Base-by-base conservation (phyloP, 2,113 vertebrate species). In the Typhlomys cinereus region DNA sequence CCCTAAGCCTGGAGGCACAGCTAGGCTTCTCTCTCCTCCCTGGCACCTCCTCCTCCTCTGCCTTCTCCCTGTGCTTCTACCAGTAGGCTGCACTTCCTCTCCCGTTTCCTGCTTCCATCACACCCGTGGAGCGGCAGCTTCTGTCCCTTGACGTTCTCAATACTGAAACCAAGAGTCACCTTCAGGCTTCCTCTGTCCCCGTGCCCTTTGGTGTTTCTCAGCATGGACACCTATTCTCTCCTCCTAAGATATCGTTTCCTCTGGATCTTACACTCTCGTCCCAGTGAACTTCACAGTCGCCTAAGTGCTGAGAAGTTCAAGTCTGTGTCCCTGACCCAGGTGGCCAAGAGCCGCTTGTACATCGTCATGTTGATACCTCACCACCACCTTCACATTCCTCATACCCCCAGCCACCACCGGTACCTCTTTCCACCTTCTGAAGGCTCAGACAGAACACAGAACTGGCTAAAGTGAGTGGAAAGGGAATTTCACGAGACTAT, bases 1-100 rank as follows among this genome's bases (percentile, higher is more conserved):
- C 15, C 1, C 41, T 17, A 4, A 48, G 10, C 44, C 54, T 14
- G 6, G 1, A 18, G 17, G 3, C 1, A 0, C 7, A 8, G 34
- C 9, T 15, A 46, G 5, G 1, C 23, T 6, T 61, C 64, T 41
- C n/a, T 67, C 57, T 57, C 78, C 14, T 1, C 41, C 7, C 86
- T 36, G 21, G 2, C 21, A 5, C n/a, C 5, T 61, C 44, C 11
- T 67, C 75, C 59, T 75, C 44, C 17, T 29, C 11, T 61, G 52
- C 41, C 25, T 80, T 36, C 11, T 64, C 41, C 34, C 12, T n/a
- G 31, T 34, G 73, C 3, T 39, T 41, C 46, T 4, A n/a, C 10
- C 64, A 59, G 50, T 0, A 34, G 20, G 6, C 20, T 21, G 12
- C 14, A 1, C 23, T 14, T 54, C 9, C n/a, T 50, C 44, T 17